Base-by-base conservation (phyloP, 2,888 invertebrate genomes). In the Aphodius sticticus region DNA sequence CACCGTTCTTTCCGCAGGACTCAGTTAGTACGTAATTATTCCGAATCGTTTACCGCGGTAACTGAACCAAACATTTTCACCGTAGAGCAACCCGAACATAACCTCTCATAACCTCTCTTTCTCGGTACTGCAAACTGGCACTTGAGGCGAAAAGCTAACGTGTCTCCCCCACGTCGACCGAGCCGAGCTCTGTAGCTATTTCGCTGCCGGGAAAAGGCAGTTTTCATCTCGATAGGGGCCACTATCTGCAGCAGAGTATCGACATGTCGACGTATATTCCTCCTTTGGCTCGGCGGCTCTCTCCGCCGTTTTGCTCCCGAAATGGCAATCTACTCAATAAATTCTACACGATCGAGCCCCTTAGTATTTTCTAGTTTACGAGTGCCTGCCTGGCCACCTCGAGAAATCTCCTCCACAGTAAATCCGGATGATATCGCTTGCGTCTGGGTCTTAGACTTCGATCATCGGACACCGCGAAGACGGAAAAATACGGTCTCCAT, bases 301-400 rank as follows among this genome's bases (percentile, higher is more conserved):
- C 53, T 53, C 3, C 53, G 7, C 1, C 53, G 53, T 53, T 53
- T 53, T 53, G 53, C 53, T 53, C 53, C 4, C 53, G 53, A 53
- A 53, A 53, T 53, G 53, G 53, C 53, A 53, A 53, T 53, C 53
- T 53, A 53, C 53, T 53, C 53, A 53, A 53, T 53, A 53, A 53
- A 53, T 53, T 53, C 53, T 53, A 12, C 53, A 53, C 53, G 53
- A 53, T 53, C 53, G 53, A 53, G 12, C 12, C 53, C 53, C 53
- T 53, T 53, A 53, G 53, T 53, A 53, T 53, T 53, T 53, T 53
- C 53, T 53, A 53, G 53, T 53, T 53, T 53, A 53, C 53, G 53
- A 53, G 53, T 53, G 53, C 53, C 53, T 12, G 53, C 53, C 53
- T 53, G 53, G 53, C 7, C 53, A 53, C 53, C 53, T 53, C 53